These are phyloP conservation scores for Aphrocallistes beatrix DNA, from an alignment of 37 sponge, comb jelly and placozoan genomes.

Conservation along the genomic window DNA sequence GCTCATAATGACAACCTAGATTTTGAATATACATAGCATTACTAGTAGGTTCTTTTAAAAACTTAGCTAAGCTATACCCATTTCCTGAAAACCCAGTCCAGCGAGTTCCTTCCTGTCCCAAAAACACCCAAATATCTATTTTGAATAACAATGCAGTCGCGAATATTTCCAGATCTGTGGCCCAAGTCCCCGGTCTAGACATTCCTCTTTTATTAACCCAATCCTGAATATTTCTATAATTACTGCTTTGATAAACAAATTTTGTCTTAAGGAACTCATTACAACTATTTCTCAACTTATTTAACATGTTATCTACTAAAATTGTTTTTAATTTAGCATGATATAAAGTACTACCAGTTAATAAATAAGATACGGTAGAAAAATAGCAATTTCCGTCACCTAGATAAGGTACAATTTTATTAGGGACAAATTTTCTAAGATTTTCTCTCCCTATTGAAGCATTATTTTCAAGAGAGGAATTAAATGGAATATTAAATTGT, in stretches of 20 bases:
- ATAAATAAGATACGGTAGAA: neutral
- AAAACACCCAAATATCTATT: constrained; percentile 6
- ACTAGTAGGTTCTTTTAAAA: neutral
- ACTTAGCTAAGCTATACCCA: neutral
- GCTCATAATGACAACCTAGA: neutral
- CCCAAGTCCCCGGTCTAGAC: neutral
- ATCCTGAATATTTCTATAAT: neutral
- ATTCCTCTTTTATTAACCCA: neutral
- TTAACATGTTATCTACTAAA: neutral
- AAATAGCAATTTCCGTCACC: constrained; percentile 10
- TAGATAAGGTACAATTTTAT: neutral
- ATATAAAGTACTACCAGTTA: neutral
- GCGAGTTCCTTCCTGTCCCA: neutral
- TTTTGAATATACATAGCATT: neutral
- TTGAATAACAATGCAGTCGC: constrained; percentile 9
- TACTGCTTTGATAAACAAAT: neutral
- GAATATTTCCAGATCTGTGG: neutral
- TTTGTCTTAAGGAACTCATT: neutral
- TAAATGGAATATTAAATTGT: neutral
- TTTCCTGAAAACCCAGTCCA: constrained; percentile 7
- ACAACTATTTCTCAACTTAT: neutral
- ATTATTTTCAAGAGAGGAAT: neutral
- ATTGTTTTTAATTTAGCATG: neutral
- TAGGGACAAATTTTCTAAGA: no score
- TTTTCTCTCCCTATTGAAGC: neutral